Evolutionary conservation across 1,140 invertebrate genomes (phyloP).

Genomic region (Brachionus paranguensis): DNA sequence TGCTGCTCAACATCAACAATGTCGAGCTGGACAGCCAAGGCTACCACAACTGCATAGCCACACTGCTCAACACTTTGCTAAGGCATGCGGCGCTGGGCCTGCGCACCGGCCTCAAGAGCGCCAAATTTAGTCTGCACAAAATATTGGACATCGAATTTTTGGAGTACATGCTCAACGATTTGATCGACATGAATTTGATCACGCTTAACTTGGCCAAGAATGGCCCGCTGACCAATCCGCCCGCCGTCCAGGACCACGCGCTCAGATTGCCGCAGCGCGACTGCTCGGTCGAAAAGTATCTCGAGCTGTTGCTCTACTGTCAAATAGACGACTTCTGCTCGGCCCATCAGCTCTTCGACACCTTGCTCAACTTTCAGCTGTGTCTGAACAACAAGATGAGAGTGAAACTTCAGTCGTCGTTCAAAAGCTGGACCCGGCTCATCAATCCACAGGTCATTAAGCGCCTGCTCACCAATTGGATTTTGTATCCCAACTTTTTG

Average conservation of each 20-base stretch:
- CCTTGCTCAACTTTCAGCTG: not conserved
- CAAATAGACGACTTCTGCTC: conserved; percentile 2
- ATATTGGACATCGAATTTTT: conserved; percentile 3
- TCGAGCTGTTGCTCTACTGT: not conserved
- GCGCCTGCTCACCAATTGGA: not conserved
- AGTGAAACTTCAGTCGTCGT: not conserved
- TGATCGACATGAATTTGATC: not conserved
- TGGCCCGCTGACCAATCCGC: not conserved
- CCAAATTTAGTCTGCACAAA: not conserved
- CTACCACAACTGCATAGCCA: not conserved
- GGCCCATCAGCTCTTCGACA: not conserved
- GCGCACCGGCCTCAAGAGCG: not conserved
- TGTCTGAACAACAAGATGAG: not conserved
- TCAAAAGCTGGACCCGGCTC: not conserved
- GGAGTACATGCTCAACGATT: not conserved
- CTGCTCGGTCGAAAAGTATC: not conserved
- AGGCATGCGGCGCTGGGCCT: not conserved
- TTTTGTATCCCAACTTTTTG: conserved; percentile 36
- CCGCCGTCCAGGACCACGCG: not conserved
- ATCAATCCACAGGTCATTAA: not conserved
- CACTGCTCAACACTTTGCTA: not conserved
- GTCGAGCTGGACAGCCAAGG: not conserved
- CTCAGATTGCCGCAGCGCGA: not conserved
- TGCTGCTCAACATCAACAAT: not conserved
- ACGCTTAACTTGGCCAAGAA: not conserved